These are phyloP conservation scores for Tuta absoluta DNA, from an alignment of 2,888 invertebrate species.

Conservation along the genomic window DNA sequence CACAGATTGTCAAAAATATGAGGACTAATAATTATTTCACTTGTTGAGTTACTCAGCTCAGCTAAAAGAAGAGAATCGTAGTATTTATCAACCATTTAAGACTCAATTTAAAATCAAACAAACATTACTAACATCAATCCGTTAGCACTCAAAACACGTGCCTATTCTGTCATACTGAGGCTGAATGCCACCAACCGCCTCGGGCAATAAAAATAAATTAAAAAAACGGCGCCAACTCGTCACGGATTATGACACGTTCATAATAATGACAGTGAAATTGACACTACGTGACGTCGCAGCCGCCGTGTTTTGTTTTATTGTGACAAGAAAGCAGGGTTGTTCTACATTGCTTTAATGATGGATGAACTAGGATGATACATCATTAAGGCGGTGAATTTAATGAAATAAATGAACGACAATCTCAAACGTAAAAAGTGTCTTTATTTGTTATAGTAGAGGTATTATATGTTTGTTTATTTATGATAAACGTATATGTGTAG, in stretches of 20 bases:
- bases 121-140: background rate
- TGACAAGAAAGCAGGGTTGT: background rate
- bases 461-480: no score
- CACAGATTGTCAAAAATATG: no score
- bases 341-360: background rate
- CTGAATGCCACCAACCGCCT: slow-evolving; percentile 46
- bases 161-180: background rate
- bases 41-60: no score
- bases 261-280: slow-evolving; percentile 74
- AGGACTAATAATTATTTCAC: no score
- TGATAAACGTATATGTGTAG: no score
- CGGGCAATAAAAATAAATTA: slow-evolving; percentile 54
- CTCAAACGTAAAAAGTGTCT: no score
- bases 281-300: slow-evolving; percentile 66
- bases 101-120: background rate
- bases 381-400: no score
- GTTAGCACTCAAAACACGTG: slow-evolving; percentile 26
- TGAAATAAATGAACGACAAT: no score
- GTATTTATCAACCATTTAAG: background rate
- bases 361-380: no score
- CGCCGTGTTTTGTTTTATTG: slow-evolving; percentile 41
- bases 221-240: slow-evolving; percentile 71
- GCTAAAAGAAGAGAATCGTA: background rate
- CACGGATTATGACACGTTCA: slow-evolving; percentile 73
- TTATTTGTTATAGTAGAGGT: no score